A percentile compares a stretch with the other conserved stretches of the same genome.
phyloP scores from a whole-genome alignment of 2,113 vertebrate genomes.

The Galemys pyrenaicus region DNA sequence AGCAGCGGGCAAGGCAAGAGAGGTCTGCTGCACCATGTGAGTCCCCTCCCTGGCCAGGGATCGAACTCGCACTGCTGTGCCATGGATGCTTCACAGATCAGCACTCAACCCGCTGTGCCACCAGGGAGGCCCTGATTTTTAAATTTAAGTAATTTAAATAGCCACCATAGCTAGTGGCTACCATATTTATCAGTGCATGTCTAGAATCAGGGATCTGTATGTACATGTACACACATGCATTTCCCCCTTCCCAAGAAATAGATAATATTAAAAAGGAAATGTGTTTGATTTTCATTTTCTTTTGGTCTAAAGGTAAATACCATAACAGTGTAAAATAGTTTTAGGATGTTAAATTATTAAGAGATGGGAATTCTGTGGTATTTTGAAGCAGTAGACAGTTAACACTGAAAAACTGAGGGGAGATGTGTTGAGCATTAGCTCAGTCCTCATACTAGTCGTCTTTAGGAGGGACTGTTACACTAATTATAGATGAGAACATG shows the following conservation, averaged over 20 bases:
- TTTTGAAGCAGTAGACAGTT: neutral
- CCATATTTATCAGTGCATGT: neutral
- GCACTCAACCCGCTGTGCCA: no score
- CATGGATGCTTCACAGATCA: no score
- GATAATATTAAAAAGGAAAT: neutral
- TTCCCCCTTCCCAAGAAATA: neutral
- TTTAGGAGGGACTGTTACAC: neutral
- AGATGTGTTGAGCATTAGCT: neutral
- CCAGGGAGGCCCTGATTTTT: no score
- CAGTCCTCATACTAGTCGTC: neutral
- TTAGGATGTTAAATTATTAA: neutral
- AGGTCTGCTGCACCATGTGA: no score
- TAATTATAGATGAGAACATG: neutral
- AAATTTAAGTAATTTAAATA: neutral
- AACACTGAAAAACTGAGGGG: neutral
- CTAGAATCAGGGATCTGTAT: neutral
- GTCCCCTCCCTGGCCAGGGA: no score
- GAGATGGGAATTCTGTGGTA: neutral
- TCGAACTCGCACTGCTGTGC: no score
- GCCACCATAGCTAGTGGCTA: neutral
- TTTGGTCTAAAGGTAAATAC: neutral
- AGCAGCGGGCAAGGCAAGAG: no score
- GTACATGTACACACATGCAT: neutral
- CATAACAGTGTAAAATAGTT: neutral
- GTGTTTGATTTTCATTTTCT: neutral